These are phyloP conservation scores for Nycticebus coucang DNA, from an alignment of 2,113 vertebrate species.

Conservation along the genomic window DNA sequence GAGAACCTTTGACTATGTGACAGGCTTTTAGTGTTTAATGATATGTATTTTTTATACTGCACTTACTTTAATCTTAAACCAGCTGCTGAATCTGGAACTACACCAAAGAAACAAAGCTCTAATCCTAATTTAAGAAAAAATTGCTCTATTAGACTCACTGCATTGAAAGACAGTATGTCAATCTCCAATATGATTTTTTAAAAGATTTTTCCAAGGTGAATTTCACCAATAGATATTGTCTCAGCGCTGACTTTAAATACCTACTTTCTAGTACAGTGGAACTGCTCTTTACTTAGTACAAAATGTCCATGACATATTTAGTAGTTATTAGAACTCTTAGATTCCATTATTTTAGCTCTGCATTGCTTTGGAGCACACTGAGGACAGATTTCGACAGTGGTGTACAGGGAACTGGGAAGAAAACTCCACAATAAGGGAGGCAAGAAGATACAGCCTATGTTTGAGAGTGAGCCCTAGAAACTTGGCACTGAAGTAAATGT, in stretches of 20 bases:
- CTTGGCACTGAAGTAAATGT: rapidly evolving
- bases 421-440: not conserved
- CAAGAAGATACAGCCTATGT: rapidly evolving
- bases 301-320: not conserved
- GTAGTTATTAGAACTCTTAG: not conserved
- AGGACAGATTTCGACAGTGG: not conserved
- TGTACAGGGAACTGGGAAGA: not conserved
- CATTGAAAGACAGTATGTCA: not conserved
- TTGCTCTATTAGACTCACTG: not conserved
- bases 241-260: not conserved
- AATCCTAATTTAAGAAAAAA: not conserved
- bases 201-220: not conserved
- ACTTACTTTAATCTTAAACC: not conserved
- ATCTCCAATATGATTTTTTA: not conserved
- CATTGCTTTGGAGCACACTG: rapidly evolving
- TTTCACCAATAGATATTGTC: not conserved
- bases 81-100: not conserved
- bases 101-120: not conserved
- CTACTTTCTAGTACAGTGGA: not conserved
- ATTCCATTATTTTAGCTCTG: not conserved
- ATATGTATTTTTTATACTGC: not conserved
- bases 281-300: not conserved
- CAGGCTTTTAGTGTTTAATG: not conserved
- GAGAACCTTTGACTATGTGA: not conserved
- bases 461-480: not conserved